Conservation (phyloP, 2,113 vertebrate genomes). For the Mesoclemmys tuberculata region DNA sequence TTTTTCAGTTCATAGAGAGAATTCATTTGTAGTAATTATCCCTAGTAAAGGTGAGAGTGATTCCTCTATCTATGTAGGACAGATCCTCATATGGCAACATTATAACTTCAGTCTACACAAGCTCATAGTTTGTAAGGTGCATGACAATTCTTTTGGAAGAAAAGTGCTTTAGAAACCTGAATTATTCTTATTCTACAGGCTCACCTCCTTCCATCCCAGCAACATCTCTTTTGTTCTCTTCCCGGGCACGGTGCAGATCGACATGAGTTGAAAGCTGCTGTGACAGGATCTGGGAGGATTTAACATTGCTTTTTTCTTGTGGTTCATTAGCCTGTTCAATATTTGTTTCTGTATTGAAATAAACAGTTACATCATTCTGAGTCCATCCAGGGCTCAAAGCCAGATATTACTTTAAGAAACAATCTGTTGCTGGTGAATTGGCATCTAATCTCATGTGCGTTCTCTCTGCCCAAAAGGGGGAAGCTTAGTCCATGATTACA, state of each 20-base stretch:
- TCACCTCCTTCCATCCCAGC: constrained; percentile 44
- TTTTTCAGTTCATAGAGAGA: neutral
- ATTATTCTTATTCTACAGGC: neutral
- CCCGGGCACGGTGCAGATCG: neutral
- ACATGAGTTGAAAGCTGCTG: neutral
- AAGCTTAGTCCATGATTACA: neutral
- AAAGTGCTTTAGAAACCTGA: neutral
- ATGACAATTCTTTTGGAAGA: neutral
- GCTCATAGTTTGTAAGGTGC: fast-evolving
- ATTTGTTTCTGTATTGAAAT: constrained; percentile 46
- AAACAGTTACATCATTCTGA: neutral
- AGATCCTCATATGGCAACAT: neutral
- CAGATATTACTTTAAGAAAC: neutral
- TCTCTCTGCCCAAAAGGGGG: neutral
- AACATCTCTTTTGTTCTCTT: neutral
- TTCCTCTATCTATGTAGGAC: neutral
- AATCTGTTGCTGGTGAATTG: neutral
- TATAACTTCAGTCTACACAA: neutral
- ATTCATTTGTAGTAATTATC: neutral
- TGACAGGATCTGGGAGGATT: neutral
- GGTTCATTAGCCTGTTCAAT: constrained; percentile 10
- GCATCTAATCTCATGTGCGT: neutral
- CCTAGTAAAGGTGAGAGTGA: neutral
- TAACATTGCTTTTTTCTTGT: neutral
- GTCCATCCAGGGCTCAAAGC: neutral